Conservation (phyloP, 2,113 vertebrate species). For the Enhydra lutris region DNA sequence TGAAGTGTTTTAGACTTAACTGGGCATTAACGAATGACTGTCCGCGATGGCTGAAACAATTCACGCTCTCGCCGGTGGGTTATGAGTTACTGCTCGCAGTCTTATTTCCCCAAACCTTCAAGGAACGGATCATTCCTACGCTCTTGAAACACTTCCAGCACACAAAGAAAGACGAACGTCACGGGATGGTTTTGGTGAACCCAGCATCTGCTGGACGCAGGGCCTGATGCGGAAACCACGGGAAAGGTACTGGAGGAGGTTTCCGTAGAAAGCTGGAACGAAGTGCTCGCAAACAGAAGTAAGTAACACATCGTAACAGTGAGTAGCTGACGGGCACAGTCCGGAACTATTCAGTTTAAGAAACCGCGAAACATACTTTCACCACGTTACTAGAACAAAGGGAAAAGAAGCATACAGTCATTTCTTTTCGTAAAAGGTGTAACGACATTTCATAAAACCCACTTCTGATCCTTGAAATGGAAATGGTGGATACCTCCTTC, state of each 20-base stretch:
- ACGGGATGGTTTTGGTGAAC: background rate
- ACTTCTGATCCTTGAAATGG: background rate
- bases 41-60: background rate
- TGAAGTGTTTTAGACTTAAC: fast-evolving
- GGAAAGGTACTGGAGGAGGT: background rate
- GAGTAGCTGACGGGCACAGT: fast-evolving
- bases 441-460: background rate
- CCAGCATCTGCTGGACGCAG: background rate
- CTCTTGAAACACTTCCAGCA: background rate
- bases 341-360: background rate
- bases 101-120: background rate
- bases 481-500: background rate
- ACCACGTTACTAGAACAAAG: too few relatives aligned
- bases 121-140: background rate
- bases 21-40: background rate
- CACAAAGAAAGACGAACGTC: background rate
- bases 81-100: fast-evolving
- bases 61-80: fast-evolving
- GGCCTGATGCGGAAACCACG: fast-evolving
- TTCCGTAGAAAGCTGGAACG: background rate
- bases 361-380: background rate
- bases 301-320: fast-evolving
- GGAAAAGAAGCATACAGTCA: background rate
- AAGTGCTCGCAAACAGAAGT: background rate
- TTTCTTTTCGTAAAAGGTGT: background rate